These are phyloP conservation scores for Ptychochromis oligacanthus DNA, from an alignment of 2,113 vertebrate genomes.

Conservation along the genomic window DNA sequence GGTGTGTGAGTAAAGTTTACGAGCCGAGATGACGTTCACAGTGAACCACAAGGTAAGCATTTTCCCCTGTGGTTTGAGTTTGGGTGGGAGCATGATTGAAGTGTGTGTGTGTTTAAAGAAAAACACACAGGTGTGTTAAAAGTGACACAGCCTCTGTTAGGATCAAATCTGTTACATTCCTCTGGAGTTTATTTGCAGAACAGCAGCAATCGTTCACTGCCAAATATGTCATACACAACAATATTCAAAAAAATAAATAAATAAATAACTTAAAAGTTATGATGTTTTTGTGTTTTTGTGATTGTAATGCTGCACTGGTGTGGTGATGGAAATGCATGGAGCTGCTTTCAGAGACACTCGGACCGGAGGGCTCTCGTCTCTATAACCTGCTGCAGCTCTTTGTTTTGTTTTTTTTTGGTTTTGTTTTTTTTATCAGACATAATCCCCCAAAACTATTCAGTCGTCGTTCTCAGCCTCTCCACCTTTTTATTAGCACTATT, in stretches of 20 bases:
- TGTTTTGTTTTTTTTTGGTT: too few relatives aligned
- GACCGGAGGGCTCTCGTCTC: too few relatives aligned
- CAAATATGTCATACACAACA: background rate
- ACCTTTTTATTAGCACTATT: too few relatives aligned
- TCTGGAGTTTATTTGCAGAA: background rate
- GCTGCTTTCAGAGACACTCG: background rate
- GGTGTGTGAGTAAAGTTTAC: slow-evolving; percentile 40
- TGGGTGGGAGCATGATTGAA: slow-evolving; percentile 16
- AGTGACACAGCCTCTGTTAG: background rate
- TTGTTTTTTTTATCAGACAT: too few relatives aligned
- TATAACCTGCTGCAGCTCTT: too few relatives aligned
- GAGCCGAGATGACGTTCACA: slow-evolving; percentile 43
- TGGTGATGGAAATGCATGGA: accelerated
- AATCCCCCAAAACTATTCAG: too few relatives aligned
- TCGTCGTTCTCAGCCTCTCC: too few relatives aligned
- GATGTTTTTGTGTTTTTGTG: background rate
- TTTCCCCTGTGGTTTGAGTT: slow-evolving; percentile 33
- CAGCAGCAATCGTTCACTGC: too few relatives aligned
- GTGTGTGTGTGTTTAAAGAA: background rate
- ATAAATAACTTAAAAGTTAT: background rate
- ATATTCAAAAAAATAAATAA: background rate
- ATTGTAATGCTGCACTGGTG: background rate
- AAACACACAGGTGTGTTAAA: background rate
- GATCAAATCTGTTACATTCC: background rate
- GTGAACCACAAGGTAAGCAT: slow-evolving; percentile 33